These are phyloP conservation scores for Apotomis betuletana DNA, from an alignment of 2,888 invertebrate genomes.

Conservation along the genomic window DNA sequence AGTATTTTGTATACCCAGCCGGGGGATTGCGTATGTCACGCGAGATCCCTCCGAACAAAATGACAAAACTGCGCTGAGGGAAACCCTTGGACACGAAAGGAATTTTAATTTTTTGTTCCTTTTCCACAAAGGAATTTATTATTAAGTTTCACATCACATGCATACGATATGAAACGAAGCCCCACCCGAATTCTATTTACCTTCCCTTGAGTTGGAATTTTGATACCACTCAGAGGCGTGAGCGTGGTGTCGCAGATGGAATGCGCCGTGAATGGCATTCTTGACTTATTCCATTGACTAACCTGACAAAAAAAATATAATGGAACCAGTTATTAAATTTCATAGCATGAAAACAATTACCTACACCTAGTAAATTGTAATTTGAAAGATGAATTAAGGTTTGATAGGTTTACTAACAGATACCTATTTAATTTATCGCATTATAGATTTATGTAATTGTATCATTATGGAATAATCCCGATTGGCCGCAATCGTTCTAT, in stretches of 20 bases:
- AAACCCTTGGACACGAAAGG: conserved; percentile 67
- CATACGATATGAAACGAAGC: conserved; percentile 68
- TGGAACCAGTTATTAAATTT: neutral
- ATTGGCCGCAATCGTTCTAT: too few relatives aligned
- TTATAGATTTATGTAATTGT: too few relatives aligned
- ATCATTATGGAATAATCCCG: too few relatives aligned
- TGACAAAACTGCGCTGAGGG: conserved; percentile 71
- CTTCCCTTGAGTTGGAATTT: conserved; percentile 62
- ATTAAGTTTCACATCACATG: conserved; percentile 70
- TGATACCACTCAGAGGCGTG: conserved; percentile 59
- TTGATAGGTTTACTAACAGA: too few relatives aligned
- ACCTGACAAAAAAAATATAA: neutral
- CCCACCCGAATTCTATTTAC: conserved; percentile 58
- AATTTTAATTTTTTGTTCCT: conserved; percentile 79
- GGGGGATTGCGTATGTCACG: conserved; percentile 69
- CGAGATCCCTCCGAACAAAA: conserved; percentile 70
- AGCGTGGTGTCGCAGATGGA: conserved; percentile 45
- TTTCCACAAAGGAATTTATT: conserved; percentile 77
- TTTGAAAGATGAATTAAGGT: too few relatives aligned
- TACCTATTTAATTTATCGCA: too few relatives aligned
- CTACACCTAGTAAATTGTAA: too few relatives aligned
- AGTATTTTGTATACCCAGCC: conserved; percentile 46
- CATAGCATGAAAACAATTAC: too few relatives aligned
- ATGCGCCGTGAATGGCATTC: conserved; percentile 14
- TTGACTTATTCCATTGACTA: too few relatives aligned